These are phyloP conservation scores for Microcebus tavaratra DNA, from an alignment of 2,113 vertebrate species.

Conservation along the genomic window DNA sequence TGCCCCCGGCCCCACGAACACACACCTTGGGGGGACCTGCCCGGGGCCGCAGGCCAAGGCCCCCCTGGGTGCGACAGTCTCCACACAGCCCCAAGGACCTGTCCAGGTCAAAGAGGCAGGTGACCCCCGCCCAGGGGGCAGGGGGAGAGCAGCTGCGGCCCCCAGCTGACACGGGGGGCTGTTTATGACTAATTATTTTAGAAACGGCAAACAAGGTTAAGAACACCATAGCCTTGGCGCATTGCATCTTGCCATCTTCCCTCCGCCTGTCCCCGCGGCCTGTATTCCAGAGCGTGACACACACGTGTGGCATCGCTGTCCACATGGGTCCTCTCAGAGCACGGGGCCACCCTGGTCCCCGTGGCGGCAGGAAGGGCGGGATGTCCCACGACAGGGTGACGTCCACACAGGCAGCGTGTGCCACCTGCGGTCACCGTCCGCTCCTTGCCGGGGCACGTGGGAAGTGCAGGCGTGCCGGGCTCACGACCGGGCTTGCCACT, in stretches of 20 bases:
- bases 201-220: too few species aligned
- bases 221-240: rapidly evolving
- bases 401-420: rapidly evolving
- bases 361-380: too few species aligned
- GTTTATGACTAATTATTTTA: background rate
- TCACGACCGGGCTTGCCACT: background rate
- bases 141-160: background rate
- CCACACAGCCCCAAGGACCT: background rate
- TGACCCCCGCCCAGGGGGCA: rapidly evolving
- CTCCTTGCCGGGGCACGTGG: too few species aligned
- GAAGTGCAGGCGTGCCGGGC: background rate
- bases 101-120: background rate
- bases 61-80: background rate
- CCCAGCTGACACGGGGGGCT: background rate
- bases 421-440: rapidly evolving
- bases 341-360: rapidly evolving
- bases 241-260: background rate
- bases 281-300: too few species aligned
- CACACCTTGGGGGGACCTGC: too few species aligned
- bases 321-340: rapidly evolving
- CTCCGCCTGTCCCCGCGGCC: too few species aligned
- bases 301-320: rapidly evolving
- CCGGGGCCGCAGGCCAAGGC: background rate
- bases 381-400: rapidly evolving
- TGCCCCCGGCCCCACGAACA: background rate